Conservation (phyloP, 2,797 vertebrate genomes). For the Phataginus tricuspis region DNA sequence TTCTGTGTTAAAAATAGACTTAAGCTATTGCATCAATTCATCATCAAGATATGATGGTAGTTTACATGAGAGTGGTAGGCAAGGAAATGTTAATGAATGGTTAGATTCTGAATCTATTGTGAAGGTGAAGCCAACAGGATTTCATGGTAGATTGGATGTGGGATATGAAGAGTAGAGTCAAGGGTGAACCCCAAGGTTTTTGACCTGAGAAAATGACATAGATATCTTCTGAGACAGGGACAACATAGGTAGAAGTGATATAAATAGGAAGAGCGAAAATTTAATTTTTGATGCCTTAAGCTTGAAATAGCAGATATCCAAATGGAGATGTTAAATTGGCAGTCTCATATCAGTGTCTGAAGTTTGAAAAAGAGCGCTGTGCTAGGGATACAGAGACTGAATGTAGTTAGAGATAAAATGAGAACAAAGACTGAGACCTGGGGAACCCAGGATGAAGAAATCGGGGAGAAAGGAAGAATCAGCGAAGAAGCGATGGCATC, state of each 20-base stretch:
- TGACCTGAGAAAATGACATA: neutral
- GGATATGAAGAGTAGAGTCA: neutral
- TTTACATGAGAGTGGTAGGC: neutral
- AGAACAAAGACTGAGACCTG: neutral
- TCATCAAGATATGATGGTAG: neutral
- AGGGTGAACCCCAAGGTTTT: neutral
- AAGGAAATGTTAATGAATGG: no score
- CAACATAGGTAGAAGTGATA: neutral
- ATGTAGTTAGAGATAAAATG: neutral
- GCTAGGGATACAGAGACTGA: neutral
- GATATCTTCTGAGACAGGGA: neutral
- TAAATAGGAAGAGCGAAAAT: neutral
- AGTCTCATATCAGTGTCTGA: neutral
- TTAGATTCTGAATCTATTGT: neutral
- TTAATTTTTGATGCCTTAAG: neutral
- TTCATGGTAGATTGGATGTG: neutral
- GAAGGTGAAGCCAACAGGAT: neutral
- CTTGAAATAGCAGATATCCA: neutral
- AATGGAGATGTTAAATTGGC: neutral
- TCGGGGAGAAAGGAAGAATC: neutral
- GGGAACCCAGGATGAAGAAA: neutral
- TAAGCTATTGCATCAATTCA: neutral
- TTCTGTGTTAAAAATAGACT: neutral
- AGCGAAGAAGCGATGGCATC: neutral
- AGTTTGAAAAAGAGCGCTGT: neutral